Evolutionary conservation across 2,888 invertebrate genomes (phyloP).

Genomic region (Dascillus cervinus): DNA sequence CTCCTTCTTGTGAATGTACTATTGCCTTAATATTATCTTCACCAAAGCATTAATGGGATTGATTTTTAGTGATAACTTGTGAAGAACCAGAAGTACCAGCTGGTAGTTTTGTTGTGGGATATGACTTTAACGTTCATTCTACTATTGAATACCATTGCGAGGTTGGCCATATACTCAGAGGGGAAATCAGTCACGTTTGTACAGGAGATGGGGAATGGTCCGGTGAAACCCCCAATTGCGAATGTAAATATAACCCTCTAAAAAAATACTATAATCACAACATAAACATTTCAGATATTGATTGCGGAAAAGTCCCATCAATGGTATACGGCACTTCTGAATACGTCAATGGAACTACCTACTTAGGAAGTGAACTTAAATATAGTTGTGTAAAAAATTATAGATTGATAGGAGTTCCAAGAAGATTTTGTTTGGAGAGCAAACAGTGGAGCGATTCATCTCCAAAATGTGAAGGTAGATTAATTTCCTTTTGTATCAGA

Average conservation of each 20-base stretch:
- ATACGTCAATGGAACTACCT: slow-evolving; percentile 71
- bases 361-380: slow-evolving; percentile 69
- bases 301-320: slow-evolving; percentile 78
- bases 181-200: slow-evolving; percentile 64
- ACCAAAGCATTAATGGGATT: slow-evolving; percentile 2
- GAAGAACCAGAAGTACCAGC: slow-evolving; percentile 79
- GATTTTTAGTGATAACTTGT: slow-evolving; percentile 68
- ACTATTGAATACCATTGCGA: slow-evolving; percentile 84
- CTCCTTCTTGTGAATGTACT: slow-evolving; percentile 81
- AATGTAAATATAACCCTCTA: slow-evolving; percentile 68
- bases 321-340: slow-evolving; percentile 70
- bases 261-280: no score
- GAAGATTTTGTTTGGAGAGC: slow-evolving; percentile 64
- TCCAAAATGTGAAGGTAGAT: slow-evolving; percentile 73
- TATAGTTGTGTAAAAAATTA: slow-evolving; percentile 78
- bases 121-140: slow-evolving; percentile 83
- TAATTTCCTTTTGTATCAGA: neutral
- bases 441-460: slow-evolving; percentile 77
- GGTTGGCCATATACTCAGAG: slow-evolving; percentile 70
- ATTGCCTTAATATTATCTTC: no score
- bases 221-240: slow-evolving; percentile 70
- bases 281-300: slow-evolving; percentile 79
- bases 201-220: slow-evolving; percentile 77
- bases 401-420: slow-evolving; percentile 65
- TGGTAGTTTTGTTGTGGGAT: slow-evolving; percentile 81